These are phyloP conservation scores for Labrus mixtus DNA, from an alignment of 2,113 vertebrate species.

Conservation along the genomic window DNA sequence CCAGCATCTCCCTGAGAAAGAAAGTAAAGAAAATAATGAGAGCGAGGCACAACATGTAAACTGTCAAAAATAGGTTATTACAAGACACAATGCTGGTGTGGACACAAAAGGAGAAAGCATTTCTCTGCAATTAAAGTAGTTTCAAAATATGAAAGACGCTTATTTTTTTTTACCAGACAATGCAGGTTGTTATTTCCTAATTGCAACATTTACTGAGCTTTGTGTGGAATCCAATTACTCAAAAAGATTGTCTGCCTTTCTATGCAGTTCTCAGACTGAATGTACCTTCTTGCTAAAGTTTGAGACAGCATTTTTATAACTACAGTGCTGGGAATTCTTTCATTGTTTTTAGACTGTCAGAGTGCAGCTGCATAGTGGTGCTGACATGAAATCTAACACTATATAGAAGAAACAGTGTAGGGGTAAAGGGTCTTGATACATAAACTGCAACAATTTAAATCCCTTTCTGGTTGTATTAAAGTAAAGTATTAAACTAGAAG, in stretches of 20 bases:
- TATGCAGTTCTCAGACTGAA: conserved; percentile 15
- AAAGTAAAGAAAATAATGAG: conserved; percentile 9
- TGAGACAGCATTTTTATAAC: conserved; percentile 29
- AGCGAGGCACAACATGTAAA: conserved; percentile 1
- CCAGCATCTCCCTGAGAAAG: conserved; percentile 92
- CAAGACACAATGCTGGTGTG: not conserved
- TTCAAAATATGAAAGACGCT: conserved; percentile 4
- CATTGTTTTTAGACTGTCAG: conserved; percentile 52
- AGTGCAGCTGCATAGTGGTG: conserved; percentile 35
- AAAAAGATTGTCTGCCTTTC: conserved; percentile 15
- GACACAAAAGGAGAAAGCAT: conserved; percentile 1
- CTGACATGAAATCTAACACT: conserved; percentile 56
- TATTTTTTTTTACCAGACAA: conserved; percentile 28
- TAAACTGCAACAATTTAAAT: conserved; percentile 32
- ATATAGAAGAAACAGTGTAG: conserved; percentile 25
- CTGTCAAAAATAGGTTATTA: not conserved
- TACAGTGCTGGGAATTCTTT: conserved; percentile 42
- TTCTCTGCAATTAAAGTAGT: not conserved
- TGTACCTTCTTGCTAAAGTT: conserved; percentile 24
- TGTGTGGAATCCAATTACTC: conserved; percentile 42
- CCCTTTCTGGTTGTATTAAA: conserved; percentile 30
- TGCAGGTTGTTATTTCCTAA: conserved; percentile 17
- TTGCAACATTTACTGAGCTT: conserved; percentile 5
- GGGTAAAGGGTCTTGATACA: conserved; percentile 35
- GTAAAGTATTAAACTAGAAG: conserved; percentile 25